These are phyloP conservation scores for Pyrgilauda ruficollis DNA, from an alignment of 2,113 vertebrate genomes.

Conservation along the genomic window DNA sequence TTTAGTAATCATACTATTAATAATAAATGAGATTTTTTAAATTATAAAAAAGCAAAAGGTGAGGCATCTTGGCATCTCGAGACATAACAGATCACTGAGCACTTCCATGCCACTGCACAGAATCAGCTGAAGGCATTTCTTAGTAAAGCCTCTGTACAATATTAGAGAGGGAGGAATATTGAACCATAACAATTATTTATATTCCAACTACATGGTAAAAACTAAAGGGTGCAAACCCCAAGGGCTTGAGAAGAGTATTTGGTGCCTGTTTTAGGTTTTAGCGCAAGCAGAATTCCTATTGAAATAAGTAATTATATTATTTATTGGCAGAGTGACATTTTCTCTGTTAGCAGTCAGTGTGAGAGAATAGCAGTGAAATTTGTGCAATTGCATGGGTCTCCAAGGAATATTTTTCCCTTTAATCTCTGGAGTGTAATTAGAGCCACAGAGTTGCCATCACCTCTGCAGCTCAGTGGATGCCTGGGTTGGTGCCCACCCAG, in stretches of 20 bases:
- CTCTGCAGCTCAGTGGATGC: not conserved
- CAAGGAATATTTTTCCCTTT: not conserved
- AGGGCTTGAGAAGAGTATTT: not conserved
- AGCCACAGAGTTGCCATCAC: not conserved
- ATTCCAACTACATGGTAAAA: not conserved
- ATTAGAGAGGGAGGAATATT: not conserved
- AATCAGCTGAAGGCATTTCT: not conserved
- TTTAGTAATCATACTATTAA: not conserved
- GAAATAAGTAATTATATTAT: not conserved
- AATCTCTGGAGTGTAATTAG: not conserved
- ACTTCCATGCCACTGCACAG: not conserved
- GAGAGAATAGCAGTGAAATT: not conserved
- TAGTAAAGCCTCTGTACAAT: not conserved
- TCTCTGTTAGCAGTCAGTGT: not conserved
- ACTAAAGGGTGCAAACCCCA: not conserved
- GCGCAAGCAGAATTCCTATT: not conserved
- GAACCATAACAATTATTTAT: not conserved
- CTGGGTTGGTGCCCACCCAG: not conserved
- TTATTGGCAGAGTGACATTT: not conserved
- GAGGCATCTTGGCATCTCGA: not conserved
- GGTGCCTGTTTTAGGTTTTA: not conserved
- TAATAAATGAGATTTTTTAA: not conserved
- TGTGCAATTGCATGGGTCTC: not conserved
- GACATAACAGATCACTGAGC: not conserved
- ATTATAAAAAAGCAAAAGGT: not conserved